A percentile compares a stretch with the other conserved stretches of the same genome.
Evolutionary conservation across 2,888 invertebrate genomes (phyloP).

Genomic region (Cephus pulcher): DNA sequence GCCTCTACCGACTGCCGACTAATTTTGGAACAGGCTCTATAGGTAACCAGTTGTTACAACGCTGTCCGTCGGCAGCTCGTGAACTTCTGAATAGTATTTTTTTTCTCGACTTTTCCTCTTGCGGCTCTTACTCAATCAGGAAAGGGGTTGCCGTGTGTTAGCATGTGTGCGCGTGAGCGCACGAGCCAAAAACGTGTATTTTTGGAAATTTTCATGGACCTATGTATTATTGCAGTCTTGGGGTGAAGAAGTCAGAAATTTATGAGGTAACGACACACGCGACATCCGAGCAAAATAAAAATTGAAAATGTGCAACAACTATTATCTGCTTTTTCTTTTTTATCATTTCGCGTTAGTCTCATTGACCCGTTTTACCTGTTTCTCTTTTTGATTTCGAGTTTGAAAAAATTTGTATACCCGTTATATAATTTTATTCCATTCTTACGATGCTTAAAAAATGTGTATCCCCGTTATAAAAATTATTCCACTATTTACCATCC

Average conservation of each 20-base stretch:
- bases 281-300: background rate
- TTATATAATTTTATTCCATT: too few relatives aligned
- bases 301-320: too few relatives aligned
- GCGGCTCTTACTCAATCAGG: background rate
- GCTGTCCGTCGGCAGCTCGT: slow-evolving; percentile 22
- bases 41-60: slow-evolving; percentile 18
- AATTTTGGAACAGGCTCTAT: background rate
- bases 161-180: background rate
- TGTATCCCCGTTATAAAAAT: too few relatives aligned
- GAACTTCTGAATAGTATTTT: slow-evolving; percentile 15
- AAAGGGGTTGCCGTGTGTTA: background rate
- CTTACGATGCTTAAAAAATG: too few relatives aligned
- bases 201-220: too few relatives aligned
- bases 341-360: too few relatives aligned
- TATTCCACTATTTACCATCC: too few relatives aligned
- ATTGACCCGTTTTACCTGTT: too few relatives aligned
- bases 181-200: background rate
- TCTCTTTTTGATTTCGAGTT: too few relatives aligned
- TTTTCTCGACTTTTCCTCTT: background rate
- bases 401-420: too few relatives aligned
- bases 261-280: background rate
- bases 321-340: too few relatives aligned
- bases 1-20: background rate
- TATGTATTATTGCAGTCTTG: background rate
- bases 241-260: background rate